phyloP scores from a whole-genome alignment of 1,140 invertebrate genomes.

The Gyrodactylus bullatarudis region DNA sequence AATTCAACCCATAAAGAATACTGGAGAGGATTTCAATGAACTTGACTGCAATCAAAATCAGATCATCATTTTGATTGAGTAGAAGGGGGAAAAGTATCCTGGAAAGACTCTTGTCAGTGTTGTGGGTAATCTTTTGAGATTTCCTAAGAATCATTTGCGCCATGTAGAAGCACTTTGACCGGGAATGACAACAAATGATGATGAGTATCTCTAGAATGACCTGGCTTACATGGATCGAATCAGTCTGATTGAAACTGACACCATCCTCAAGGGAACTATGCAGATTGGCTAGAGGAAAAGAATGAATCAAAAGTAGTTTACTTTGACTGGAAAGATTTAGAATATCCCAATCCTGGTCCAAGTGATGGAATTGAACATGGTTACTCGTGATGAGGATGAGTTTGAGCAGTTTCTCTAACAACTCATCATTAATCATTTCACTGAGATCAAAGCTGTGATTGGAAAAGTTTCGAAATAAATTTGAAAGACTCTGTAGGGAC shows the following conservation, averaged over 20 bases:
- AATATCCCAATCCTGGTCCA: too few species aligned
- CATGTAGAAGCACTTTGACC: neutral
- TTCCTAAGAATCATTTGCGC: neutral
- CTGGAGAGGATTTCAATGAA: neutral
- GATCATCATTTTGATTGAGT: neutral
- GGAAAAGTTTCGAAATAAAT: neutral
- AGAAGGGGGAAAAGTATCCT: neutral
- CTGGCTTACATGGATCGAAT: neutral
- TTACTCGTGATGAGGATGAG: neutral
- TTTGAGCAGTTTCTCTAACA: neutral
- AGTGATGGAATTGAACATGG: too few species aligned
- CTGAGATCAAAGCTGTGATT: neutral
- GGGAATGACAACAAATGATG: neutral
- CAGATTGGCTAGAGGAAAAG: neutral
- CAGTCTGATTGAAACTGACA: neutral
- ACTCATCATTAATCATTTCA: neutral
- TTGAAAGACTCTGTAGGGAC: neutral
- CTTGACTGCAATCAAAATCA: neutral
- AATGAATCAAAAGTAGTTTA: too few species aligned
- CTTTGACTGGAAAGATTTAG: too few species aligned
- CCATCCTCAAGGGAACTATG: neutral
- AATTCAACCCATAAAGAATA: too few species aligned
- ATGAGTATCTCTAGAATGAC: neutral
- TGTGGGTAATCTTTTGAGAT: neutral
- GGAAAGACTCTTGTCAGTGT: neutral